Conservation (phyloP, 2,113 vertebrate genomes). For the Tychaedon coryphoeus region DNA sequence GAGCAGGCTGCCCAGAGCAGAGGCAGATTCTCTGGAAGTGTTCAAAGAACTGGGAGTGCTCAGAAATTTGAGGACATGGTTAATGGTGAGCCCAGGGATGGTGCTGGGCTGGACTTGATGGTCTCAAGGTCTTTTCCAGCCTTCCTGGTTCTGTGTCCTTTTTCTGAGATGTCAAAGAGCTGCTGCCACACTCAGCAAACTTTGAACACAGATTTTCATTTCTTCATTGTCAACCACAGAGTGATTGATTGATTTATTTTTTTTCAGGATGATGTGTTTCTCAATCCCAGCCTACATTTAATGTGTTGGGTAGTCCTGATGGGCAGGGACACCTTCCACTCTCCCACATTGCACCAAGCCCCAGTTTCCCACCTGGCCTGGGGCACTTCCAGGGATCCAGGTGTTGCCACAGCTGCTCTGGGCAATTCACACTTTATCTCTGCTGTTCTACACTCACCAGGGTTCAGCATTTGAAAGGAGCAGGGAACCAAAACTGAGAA, state of each 20-base stretch:
- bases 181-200: accelerated
- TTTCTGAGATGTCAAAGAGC: not conserved
- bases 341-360: not conserved
- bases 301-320: not conserved
- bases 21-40: not conserved
- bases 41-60: not conserved
- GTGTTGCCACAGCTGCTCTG: not conserved
- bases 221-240: not conserved
- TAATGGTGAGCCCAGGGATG: not conserved
- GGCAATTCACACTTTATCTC: not conserved
- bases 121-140: not conserved
- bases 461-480: not conserved
- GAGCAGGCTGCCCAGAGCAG: not conserved
- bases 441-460: not conserved
- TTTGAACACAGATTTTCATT: not conserved
- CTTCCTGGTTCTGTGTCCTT: not conserved
- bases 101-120: no score
- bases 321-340: not conserved
- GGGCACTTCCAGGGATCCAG: not conserved
- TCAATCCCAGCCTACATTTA: not conserved
- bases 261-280: not conserved
- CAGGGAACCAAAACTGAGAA: not conserved
- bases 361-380: no score
- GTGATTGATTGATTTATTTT: not conserved
- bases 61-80: not conserved